Evolutionary conservation across 2,888 invertebrate genomes (phyloP).

Genomic region (Diaphora mendica): DNA sequence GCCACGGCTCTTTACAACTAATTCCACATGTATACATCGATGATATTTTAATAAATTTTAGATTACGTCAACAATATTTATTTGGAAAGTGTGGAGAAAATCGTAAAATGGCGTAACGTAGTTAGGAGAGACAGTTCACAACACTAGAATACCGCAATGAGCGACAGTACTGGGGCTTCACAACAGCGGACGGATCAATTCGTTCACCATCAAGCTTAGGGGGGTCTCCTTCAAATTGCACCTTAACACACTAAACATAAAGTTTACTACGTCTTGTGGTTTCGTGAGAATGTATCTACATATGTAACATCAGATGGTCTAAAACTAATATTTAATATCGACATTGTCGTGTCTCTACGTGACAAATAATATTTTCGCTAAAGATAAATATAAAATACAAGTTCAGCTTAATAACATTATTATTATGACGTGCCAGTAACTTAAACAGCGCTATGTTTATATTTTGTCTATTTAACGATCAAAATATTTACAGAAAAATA

Average conservation of each 20-base stretch:
- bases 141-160: slow-evolving; percentile 62
- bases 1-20: slow-evolving; percentile 27
- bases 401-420: slow-evolving; percentile 32
- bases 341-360: slow-evolving; percentile 22
- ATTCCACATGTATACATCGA: slow-evolving; percentile 18
- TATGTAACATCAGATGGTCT: slow-evolving; percentile 31
- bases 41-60: slow-evolving; percentile 15
- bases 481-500: slow-evolving; percentile 43
- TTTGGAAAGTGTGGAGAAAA: slow-evolving; percentile 23
- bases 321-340: slow-evolving; percentile 30
- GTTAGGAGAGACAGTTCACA: slow-evolving; percentile 39
- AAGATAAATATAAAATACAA: slow-evolving; percentile 33
- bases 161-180: slow-evolving; percentile 71
- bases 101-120: slow-evolving; percentile 27
- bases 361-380: slow-evolving; percentile 26
- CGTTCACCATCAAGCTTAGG: slow-evolving; percentile 68
- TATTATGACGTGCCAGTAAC: slow-evolving; percentile 26
- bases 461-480: slow-evolving; percentile 28
- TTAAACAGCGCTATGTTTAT: slow-evolving; percentile 37
- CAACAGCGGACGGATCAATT: slow-evolving; percentile 82
- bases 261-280: slow-evolving; percentile 34
- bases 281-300: slow-evolving; percentile 34
- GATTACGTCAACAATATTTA: slow-evolving; percentile 26
- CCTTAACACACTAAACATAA: slow-evolving; percentile 39
- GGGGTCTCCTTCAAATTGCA: slow-evolving; percentile 55